Conservation (phyloP, 2,113 vertebrate species). For the Leucosticte australis region DNA sequence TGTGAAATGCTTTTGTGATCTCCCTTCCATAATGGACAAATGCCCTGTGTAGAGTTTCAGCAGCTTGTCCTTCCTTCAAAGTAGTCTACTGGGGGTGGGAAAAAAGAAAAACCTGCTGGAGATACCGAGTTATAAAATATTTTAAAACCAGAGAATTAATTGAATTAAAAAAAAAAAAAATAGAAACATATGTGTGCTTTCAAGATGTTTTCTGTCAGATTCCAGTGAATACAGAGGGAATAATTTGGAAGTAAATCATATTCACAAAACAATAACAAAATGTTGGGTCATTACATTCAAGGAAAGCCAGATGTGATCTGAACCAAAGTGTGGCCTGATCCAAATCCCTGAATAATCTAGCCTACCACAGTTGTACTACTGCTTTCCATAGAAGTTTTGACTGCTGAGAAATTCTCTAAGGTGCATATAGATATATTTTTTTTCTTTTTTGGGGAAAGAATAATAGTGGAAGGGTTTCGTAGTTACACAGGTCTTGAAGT, state of each 20-base stretch:
- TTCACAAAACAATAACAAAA: background rate
- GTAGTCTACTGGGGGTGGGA: background rate
- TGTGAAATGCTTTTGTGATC: slow-evolving; percentile 27
- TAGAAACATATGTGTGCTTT: background rate
- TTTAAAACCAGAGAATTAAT: slow-evolving; percentile 23
- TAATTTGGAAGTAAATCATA: background rate
- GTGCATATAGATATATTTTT: background rate
- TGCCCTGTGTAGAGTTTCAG: background rate
- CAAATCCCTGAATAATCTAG: background rate
- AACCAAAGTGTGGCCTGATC: background rate
- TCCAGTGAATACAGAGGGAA: background rate
- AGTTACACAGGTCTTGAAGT: background rate
- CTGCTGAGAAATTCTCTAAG: background rate
- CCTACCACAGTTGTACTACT: background rate
- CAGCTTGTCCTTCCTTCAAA: slow-evolving; percentile 9
- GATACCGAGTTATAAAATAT: background rate
- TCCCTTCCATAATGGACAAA: slow-evolving; percentile 11
- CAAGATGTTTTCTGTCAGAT: background rate
- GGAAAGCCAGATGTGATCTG: background rate
- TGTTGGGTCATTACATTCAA: background rate
- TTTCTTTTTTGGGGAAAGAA: background rate
- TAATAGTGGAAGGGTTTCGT: background rate
- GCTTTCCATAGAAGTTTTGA: background rate
- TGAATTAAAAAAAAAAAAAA: background rate
- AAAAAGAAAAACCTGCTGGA: background rate